These are phyloP conservation scores for Oxytorus armatus DNA, from an alignment of 2,888 invertebrate species.

Conservation along the genomic window DNA sequence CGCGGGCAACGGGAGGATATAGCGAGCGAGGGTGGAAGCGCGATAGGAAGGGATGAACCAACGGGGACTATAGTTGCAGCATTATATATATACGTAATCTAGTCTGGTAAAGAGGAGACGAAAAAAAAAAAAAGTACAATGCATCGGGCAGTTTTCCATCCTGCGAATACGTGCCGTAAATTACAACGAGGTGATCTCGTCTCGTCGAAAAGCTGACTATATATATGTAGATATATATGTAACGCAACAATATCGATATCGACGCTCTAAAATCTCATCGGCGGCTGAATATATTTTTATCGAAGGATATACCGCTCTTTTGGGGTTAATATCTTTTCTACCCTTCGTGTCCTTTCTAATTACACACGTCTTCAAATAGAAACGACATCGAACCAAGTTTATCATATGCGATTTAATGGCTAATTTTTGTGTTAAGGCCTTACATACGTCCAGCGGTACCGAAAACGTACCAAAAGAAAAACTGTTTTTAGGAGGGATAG, in stretches of 20 bases:
- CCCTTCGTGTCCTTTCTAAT: too few species aligned
- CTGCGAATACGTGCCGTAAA: constrained; percentile 67
- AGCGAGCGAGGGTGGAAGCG: constrained; percentile 7
- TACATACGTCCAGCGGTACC: too few species aligned
- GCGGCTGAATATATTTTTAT: not conserved
- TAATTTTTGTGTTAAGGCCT: too few species aligned
- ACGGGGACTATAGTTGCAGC: constrained; percentile 24
- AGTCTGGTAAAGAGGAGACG: constrained; percentile 7
- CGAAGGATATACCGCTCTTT: too few species aligned
- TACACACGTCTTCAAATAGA: too few species aligned
- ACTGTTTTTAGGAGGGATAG: too few species aligned
- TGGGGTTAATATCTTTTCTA: too few species aligned
- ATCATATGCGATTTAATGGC: too few species aligned
- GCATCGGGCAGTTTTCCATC: constrained; percentile 35
- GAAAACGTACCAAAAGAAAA: too few species aligned
- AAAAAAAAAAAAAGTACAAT: constrained; percentile 14
- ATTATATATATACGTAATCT: constrained; percentile 55
- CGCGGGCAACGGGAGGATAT: not conserved
- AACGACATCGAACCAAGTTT: too few species aligned
- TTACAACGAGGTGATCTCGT: constrained; percentile 65
- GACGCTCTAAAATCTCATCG: too few species aligned
- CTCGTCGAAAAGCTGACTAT: constrained; percentile 32
- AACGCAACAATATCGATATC: not conserved
- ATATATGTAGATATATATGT: not conserved
- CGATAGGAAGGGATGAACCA: constrained; percentile 16